Conservation (phyloP, 2,888 invertebrate species). For the Clunio marinus region DNA sequence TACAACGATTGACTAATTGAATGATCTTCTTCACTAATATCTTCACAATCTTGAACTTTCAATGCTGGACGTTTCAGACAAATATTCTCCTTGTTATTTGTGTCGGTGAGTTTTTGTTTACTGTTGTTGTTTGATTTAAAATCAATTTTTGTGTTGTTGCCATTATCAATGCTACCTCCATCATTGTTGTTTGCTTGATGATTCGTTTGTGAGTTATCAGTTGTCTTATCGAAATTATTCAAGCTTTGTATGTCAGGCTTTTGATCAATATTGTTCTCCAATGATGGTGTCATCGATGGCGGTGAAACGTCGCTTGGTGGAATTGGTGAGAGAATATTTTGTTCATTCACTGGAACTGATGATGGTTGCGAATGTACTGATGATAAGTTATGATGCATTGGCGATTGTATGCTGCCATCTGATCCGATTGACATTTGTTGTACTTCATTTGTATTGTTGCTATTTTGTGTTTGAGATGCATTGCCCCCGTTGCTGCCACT, state of each 20-base stretch:
- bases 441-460: constrained; percentile 17
- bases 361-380: constrained; percentile 69
- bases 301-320: constrained; percentile 48
- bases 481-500: neutral
- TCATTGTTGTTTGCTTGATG: constrained; percentile 47
- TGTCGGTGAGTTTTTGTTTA: constrained; percentile 38
- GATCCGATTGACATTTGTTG: constrained; percentile 55
- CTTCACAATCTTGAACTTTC: constrained; percentile 72
- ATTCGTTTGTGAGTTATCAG: constrained; percentile 41
- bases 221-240: neutral
- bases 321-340: constrained; percentile 58
- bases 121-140: neutral
- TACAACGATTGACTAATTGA: constrained; percentile 76
- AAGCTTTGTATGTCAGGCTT: constrained; percentile 23
- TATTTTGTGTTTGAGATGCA: too few relatives aligned
- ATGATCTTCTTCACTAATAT: constrained; percentile 74
- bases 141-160: constrained; percentile 41
- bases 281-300: constrained; percentile 1
- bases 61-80: constrained; percentile 70
- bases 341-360: constrained; percentile 59
- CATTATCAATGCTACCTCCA: too few relatives aligned
- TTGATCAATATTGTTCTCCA: constrained; percentile 26
- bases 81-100: neutral
- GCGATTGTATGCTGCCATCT: constrained; percentile 65
- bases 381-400: constrained; percentile 56